Evolutionary conservation across 2,113 vertebrate species (phyloP).

Genomic region (Phrynocephalus versicolor): DNA sequence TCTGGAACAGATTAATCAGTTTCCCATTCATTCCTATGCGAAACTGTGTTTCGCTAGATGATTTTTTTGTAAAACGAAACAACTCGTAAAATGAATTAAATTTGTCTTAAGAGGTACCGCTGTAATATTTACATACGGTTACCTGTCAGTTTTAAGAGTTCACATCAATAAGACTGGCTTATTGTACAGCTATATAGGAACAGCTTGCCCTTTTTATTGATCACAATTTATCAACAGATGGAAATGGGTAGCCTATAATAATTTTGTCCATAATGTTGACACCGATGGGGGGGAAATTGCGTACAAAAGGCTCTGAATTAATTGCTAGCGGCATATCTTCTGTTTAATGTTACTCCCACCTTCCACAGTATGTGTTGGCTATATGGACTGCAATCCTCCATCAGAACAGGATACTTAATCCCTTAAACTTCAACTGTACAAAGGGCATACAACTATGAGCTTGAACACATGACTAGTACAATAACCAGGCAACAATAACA

Average conservation of each 20-base stretch:
- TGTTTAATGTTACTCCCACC: slow-evolving; percentile 5
- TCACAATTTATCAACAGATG: slow-evolving; percentile 25
- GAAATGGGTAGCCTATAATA: slow-evolving; percentile 34
- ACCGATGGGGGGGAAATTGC: not conserved
- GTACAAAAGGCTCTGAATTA: slow-evolving; percentile 13
- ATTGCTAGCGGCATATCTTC: not conserved
- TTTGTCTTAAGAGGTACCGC: too few relatives aligned
- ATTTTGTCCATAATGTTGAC: slow-evolving; percentile 5
- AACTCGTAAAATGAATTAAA: too few relatives aligned
- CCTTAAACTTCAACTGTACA: not conserved
- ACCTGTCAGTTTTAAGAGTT: slow-evolving; percentile 37
- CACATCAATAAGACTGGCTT: slow-evolving; percentile 3
- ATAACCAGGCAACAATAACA: not conserved
- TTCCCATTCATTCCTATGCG: too few relatives aligned
- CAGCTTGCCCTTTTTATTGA: slow-evolving; percentile 9
- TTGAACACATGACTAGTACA: not conserved
- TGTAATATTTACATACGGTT: slow-evolving; percentile 27
- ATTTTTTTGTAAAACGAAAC: too few relatives aligned
- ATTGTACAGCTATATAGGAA: not conserved
- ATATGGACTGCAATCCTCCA: not conserved
- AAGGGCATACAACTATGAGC: not conserved
- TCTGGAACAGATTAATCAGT: too few relatives aligned
- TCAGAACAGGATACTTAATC: not conserved
- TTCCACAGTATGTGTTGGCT: slow-evolving; percentile 20
- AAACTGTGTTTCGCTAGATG: too few relatives aligned